Conservation (phyloP, 1,140 invertebrate species). For the Oncopodura yosiiana region DNA sequence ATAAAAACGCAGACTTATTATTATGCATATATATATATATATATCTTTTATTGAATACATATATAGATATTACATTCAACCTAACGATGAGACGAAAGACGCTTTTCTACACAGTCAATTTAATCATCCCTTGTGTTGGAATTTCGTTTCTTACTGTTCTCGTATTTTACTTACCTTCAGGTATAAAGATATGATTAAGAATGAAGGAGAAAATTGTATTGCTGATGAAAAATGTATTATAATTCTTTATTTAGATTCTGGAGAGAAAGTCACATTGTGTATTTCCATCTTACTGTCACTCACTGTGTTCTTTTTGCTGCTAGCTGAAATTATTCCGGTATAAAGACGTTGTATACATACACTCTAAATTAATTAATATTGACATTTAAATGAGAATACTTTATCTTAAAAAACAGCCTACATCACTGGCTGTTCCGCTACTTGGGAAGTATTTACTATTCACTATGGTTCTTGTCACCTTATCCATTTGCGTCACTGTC, state of each 20-base stretch:
- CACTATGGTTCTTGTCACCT: conserved; percentile 94
- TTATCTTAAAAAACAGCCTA: no score
- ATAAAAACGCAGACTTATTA: no score
- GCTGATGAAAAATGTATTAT: neutral
- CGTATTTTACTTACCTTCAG: conserved; percentile 90
- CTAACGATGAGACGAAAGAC: conserved; percentile 87
- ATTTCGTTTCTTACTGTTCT: conserved; percentile 87
- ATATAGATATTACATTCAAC: conserved; percentile 87
- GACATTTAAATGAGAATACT: no score
- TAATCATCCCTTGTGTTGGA: conserved; percentile 82
- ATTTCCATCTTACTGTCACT: conserved; percentile 96
- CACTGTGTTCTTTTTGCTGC: conserved; percentile 94
- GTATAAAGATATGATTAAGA: no score
- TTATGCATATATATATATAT: no score
- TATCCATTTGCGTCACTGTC: conserved; percentile 94
- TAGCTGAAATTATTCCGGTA: conserved; percentile 95
- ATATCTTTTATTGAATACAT: no score
- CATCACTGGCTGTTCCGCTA: conserved; percentile 90
- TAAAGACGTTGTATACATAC: no score
- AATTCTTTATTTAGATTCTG: no score
- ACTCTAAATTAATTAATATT: no score
- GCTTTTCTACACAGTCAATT: conserved; percentile 81
- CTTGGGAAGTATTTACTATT: conserved; percentile 92
- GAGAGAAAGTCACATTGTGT: conserved; percentile 88
- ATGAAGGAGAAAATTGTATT: neutral